Conservation (phyloP, 2,888 invertebrate species). For the Gnatocerus cornutus region DNA sequence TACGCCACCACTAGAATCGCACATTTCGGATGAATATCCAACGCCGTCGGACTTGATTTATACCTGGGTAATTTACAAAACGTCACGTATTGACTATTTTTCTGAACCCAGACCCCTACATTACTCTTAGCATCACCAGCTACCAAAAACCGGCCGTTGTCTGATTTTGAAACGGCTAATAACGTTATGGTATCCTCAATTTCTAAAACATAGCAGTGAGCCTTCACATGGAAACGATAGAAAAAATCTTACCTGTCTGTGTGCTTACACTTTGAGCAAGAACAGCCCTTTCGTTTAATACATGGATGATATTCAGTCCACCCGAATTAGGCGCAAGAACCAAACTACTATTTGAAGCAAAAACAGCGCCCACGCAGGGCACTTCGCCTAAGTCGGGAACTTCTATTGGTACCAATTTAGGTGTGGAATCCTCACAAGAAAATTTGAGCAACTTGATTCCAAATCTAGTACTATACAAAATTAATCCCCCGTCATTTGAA, state of each 20-base stretch:
- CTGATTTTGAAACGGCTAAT: conserved; percentile 69
- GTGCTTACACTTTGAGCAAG: conserved; percentile 68
- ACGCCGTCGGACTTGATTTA: conserved; percentile 80
- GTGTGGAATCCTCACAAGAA: conserved; percentile 63
- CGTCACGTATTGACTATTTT: conserved; percentile 69
- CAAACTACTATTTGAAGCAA: conserved; percentile 69
- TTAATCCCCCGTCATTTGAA: conserved; percentile 80
- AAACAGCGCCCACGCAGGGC: conserved; percentile 66
- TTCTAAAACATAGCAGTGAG: conserved; percentile 67
- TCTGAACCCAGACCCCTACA: conserved; percentile 77
- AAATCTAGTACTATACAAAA: conserved; percentile 83
- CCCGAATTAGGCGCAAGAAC: conserved; percentile 69
- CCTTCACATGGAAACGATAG: not conserved
- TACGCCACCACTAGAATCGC: conserved; percentile 81
- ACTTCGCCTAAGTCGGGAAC: conserved; percentile 54
- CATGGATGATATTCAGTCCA: conserved; percentile 69
- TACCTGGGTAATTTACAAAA: conserved; percentile 81
- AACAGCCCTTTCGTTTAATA: conserved; percentile 64
- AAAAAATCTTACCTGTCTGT: conserved; percentile 62
- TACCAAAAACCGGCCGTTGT: conserved; percentile 77
- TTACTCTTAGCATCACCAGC: conserved; percentile 79
- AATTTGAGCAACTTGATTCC: conserved; percentile 81
- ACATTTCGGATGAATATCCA: conserved; percentile 77
- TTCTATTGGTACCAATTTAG: conserved; percentile 66
- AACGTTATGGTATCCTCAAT: conserved; percentile 75